phyloP scores from a whole-genome alignment of 2,113 vertebrate genomes.

The Edolisoma coerulescens region DNA sequence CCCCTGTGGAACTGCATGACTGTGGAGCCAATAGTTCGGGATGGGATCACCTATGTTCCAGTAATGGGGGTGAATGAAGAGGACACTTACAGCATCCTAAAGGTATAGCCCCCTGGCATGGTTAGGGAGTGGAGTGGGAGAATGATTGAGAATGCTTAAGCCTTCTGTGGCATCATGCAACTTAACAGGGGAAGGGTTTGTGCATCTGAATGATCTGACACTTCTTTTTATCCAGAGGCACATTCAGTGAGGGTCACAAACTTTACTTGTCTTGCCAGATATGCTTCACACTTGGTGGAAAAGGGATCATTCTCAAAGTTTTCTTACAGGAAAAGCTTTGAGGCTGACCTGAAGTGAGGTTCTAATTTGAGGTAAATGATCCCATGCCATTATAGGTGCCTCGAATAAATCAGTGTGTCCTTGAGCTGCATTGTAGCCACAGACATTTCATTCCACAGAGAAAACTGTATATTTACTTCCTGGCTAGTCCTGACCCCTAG shows the following conservation, averaged over 20 bases:
- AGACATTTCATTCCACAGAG: not conserved
- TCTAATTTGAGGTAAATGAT: not conserved
- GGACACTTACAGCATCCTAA: conserved; percentile 51
- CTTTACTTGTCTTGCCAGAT: not conserved
- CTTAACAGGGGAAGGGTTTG: not conserved
- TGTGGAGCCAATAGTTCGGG: not conserved
- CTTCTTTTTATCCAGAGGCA: not conserved
- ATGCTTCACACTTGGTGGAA: not conserved
- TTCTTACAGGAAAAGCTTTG: not conserved
- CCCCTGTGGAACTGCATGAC: not conserved
- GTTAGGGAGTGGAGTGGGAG: not conserved
- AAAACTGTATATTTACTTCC: not conserved
- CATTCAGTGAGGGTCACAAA: not conserved
- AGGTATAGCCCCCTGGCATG: not conserved
- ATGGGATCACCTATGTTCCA: conserved; percentile 57
- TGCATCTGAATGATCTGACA: not conserved
- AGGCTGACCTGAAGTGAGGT: not conserved
- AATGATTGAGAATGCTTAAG: not conserved
- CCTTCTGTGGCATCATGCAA: not conserved
- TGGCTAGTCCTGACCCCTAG: not conserved
- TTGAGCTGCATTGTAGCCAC: not conserved
- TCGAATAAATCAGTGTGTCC: not conserved
- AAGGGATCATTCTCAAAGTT: not conserved
- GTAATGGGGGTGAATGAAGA: not conserved
- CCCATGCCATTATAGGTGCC: not conserved